These are phyloP conservation scores for Hippocampus kuda DNA, from an alignment of 2,797 vertebrate genomes.

Conservation along the genomic window DNA sequence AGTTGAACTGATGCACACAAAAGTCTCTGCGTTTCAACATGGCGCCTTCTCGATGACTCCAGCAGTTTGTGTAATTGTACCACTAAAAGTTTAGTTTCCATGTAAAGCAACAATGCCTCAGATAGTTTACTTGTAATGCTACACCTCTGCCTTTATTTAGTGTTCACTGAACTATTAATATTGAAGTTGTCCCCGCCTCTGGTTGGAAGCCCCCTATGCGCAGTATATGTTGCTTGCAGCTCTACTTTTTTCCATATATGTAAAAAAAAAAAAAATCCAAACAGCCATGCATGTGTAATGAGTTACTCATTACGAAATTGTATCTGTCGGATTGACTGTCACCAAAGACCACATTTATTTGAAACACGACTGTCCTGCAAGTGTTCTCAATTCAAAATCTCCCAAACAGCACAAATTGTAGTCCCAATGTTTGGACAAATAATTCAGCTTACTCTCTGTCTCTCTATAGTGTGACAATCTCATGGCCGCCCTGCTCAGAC, in stretches of 20 bases:
- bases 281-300: too few species aligned
- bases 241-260: too few species aligned
- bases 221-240: too few species aligned
- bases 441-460: background rate
- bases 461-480: constrained; percentile 24
- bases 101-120: background rate
- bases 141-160: background rate
- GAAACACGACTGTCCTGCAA: too few species aligned
- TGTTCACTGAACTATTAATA: background rate
- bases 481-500: constrained; percentile 71
- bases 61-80: background rate
- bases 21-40: constrained; percentile 1
- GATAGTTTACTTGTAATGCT: background rate
- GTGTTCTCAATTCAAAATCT: background rate
- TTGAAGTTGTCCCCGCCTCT: background rate
- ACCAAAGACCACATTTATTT: too few species aligned
- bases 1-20: background rate
- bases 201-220: background rate
- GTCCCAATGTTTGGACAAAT: background rate
- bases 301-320: too few species aligned
- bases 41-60: background rate
- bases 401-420: background rate
- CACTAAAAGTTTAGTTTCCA: background rate
- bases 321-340: too few species aligned
- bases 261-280: too few species aligned